Base-by-base conservation (phyloP, 2,888 invertebrate genomes). In the Xestia rhomboidea region DNA sequence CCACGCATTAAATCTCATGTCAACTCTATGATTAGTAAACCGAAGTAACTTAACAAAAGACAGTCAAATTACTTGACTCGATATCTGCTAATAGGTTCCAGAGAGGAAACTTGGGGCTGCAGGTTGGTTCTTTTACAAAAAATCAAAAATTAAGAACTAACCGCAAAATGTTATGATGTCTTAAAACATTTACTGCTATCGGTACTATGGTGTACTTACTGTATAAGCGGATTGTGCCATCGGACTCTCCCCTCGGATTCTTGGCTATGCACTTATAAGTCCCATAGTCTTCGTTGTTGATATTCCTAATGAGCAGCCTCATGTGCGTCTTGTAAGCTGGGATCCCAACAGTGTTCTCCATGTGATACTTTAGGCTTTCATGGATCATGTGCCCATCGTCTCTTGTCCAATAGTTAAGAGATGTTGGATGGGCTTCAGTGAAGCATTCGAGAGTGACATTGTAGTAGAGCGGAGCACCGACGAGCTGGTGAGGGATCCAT, bases 371-470 rank as follows among this genome's bases (percentile, higher is more conserved):
- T 76, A 96, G 94, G 73, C 98, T 98, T 91, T 98, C 98, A 92
- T 98, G 98, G 86, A 99, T 98, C 98, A 99, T 99, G 91, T 98
- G 98, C 18, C 98, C 98, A 90, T 98, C 98, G 92, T 98, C 98
- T 79, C 98, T 96, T 0, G 98, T 98, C 99, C 99, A 99, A 93
- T 98, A 99, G 95, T 99, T 99, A 79, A 99, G 97, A 27, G 99
- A 99, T 49, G 98, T 98, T 7, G 99, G 99, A 95, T 99, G 98
- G 4, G 99, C 99, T 95, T 99, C 99, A 11, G 99, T 98, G 92
- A 98, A 98, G 92, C 99, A 99, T 95, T 99, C 99, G 82, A 99
- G 95, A 8, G 98, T 98, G 18, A 99, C 98, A 89, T 98, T 98
- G 93, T 98, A 98, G 83, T 98, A 98, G 78, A 98, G 96, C 1